Base-by-base conservation (phyloP, 2,888 invertebrate genomes). In the Drosophila fulvimacula region DNA sequence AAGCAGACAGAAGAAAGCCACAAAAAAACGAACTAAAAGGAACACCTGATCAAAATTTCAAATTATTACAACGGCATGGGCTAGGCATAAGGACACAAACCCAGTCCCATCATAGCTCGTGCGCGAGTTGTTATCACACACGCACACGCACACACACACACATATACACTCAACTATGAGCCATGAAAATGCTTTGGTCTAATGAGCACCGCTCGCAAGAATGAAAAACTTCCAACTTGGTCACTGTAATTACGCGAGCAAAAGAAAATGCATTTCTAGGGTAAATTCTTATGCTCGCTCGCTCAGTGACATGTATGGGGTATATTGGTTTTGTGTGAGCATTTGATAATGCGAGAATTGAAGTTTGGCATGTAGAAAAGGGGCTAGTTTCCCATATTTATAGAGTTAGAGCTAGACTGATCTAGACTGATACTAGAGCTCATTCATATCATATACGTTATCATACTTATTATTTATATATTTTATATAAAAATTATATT, bases 11-110 rank as follows among this genome's bases (percentile, higher is more conserved):
- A 72, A 83, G 83, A 76, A 81, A 82, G 83, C 85, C 82, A 73
- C 69, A 60, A 60, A 60, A 60, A 60, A 60, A 49, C 46, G 27
- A 70, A 73, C 42, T 56, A 65, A 70, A 71, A 69, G 64, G 82
- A 82, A 88, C 85, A 86, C 85, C 85, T 86, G 85, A 86, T 85
- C 82, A 85, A 85, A 79, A 86, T 88, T 85, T 86, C 88, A 85
- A 88, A 88, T 86, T 88, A 85, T 77, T 80, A 85, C 82, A 70
- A 62, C 76, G 73, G 87, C 87, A 76, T 83, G 73, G 52, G 55
- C 81, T 73, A 76, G 85, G 69, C 84, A 85, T 64, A 84, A 85
- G 87, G 85, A 87, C 84, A 84, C 38, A 56, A n/a, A 60, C n/a
- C 48, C 49, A 56, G 58, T 42, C 36, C 32, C 61, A 67, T 81